These are phyloP conservation scores for Cheilosia vulpina DNA, from an alignment of 2,888 invertebrate genomes.

Conservation along the genomic window DNA sequence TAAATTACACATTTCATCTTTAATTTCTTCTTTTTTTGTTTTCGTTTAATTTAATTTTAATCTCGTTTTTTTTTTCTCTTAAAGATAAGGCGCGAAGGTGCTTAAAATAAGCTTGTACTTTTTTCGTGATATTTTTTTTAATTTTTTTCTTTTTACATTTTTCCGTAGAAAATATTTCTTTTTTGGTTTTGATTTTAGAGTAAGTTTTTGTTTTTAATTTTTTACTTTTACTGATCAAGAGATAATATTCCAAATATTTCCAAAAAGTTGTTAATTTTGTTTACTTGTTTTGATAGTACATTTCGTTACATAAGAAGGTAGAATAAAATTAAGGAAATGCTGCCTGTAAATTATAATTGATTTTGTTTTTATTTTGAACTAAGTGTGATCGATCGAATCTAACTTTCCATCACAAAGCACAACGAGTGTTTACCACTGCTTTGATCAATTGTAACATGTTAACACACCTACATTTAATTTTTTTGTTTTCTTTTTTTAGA, in stretches of 20 bases:
- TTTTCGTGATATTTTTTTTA: slow-evolving; percentile 86
- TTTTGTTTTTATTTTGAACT: slow-evolving; percentile 40
- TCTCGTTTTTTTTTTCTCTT: slow-evolving; percentile 84
- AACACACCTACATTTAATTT: slow-evolving; percentile 25
- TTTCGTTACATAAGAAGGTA: slow-evolving; percentile 54
- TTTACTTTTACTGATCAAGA: slow-evolving; percentile 82
- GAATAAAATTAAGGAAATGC: slow-evolving; percentile 78
- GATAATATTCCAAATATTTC: slow-evolving; percentile 83
- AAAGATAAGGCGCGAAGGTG: slow-evolving; percentile 90
- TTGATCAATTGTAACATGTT: slow-evolving; percentile 42
- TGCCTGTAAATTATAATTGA: slow-evolving; percentile 82
- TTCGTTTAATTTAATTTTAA: slow-evolving; percentile 82
- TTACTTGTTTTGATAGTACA: slow-evolving; percentile 69
- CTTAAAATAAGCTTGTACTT: slow-evolving; percentile 90
- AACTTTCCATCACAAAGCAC: slow-evolving; percentile 54
- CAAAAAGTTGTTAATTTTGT: slow-evolving; percentile 80
- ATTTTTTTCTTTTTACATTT: slow-evolving; percentile 77
- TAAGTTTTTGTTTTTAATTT: slow-evolving; percentile 75
- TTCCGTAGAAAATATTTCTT: slow-evolving; percentile 84
- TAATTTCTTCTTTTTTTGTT: slow-evolving; percentile 82
- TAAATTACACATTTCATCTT: slow-evolving; percentile 80
- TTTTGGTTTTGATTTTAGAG: slow-evolving; percentile 76
- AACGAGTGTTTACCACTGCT: slow-evolving; percentile 59
- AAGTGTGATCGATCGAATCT: slow-evolving; percentile 34
- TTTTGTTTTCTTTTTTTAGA: background rate